Evolutionary conservation across 2,888 invertebrate species (phyloP).

Genomic region (Troglohyphantes excavatus): DNA sequence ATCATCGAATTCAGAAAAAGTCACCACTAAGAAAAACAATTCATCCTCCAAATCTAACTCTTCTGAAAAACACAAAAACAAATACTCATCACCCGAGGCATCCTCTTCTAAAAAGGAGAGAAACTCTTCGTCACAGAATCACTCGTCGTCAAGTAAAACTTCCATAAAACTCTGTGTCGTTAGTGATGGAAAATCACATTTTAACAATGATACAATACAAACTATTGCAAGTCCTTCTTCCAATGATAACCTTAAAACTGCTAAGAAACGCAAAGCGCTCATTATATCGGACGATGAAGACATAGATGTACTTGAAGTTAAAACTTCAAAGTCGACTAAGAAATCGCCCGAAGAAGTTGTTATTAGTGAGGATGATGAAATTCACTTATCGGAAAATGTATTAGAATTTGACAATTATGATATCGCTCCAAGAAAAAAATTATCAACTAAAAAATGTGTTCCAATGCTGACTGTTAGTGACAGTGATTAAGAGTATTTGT

Average conservation of each 20-base stretch:
- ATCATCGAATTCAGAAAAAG: neutral
- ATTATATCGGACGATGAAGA: conserved; percentile 14
- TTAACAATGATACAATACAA: neutral
- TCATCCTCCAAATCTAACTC: neutral
- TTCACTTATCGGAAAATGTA: neutral
- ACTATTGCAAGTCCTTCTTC: neutral
- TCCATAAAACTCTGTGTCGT: conserved; percentile 30
- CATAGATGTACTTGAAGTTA: neutral
- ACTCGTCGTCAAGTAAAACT: neutral
- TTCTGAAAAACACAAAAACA: neutral
- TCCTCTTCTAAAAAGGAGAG: neutral
- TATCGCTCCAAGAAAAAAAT: conserved; percentile 13
- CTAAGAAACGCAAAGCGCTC: neutral
- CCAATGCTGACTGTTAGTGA: conserved; percentile 54
- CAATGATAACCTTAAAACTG: neutral
- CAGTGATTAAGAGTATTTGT: conserved; percentile 39
- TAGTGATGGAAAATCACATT: conserved; percentile 42
- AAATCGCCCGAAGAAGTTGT: neutral
- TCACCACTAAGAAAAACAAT: conserved; percentile 28
- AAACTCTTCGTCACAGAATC: neutral
- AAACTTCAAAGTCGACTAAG: neutral
- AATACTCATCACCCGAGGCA: neutral
- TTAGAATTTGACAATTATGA: conserved; percentile 51
- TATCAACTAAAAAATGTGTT: neutral
- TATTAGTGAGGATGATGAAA: neutral